These are phyloP conservation scores for Chrosomus eos DNA, from an alignment of 2,797 vertebrate genomes.

Conservation along the genomic window DNA sequence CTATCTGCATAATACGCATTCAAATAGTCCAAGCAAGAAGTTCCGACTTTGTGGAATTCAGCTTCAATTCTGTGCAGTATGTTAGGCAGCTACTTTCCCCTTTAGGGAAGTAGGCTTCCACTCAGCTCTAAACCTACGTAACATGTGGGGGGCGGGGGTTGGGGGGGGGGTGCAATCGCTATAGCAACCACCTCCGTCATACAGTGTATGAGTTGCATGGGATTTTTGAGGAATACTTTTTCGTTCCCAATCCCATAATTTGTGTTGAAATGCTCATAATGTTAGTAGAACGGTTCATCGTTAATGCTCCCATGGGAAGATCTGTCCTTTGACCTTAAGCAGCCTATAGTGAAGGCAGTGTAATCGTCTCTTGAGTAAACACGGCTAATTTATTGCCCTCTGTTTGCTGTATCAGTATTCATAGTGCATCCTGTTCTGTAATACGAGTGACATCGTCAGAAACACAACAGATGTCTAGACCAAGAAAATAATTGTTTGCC, in stretches of 20 bases:
- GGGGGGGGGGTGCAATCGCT: background rate
- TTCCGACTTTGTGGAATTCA: background rate
- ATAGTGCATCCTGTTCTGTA: conserved; percentile 14
- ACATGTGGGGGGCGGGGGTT: background rate
- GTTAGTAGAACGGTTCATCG: background rate
- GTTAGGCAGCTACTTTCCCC: background rate
- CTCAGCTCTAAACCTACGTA: conserved; percentile 22
- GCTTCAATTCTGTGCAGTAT: background rate
- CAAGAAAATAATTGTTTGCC: background rate
- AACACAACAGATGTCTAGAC: background rate
- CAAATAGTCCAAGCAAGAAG: background rate
- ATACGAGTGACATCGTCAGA: background rate
- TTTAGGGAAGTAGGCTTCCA: background rate
- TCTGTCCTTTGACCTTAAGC: background rate
- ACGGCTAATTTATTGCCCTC: background rate
- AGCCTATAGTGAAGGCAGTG: background rate
- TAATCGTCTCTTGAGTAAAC: background rate
- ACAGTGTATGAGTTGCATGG: conserved; percentile 10
- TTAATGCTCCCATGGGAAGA: background rate
- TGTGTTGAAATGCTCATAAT: background rate
- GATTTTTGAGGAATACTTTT: background rate
- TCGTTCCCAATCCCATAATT: background rate
- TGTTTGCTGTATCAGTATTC: background rate
- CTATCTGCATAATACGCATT: background rate
- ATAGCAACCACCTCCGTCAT: conserved; percentile 39